Evolutionary conservation across 2,888 invertebrate species (phyloP).

Genomic region (Drosophila emarginata): DNA sequence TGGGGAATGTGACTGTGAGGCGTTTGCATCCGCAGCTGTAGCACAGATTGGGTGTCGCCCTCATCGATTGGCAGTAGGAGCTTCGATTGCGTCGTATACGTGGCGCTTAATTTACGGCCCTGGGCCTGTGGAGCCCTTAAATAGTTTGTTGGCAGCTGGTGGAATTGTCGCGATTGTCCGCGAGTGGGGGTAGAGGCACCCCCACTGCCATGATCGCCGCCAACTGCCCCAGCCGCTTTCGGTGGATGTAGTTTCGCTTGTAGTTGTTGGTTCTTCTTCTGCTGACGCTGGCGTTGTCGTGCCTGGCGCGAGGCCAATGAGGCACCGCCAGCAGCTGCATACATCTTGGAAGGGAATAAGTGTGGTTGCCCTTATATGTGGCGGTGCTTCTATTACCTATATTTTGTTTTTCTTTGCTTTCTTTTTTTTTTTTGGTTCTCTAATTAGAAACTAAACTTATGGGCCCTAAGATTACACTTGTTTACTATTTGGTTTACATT

Average conservation of each 20-base stretch:
- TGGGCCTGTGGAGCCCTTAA: conserved; percentile 81
- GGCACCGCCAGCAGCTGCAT: conserved; percentile 94
- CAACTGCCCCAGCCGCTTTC: conserved; percentile 76
- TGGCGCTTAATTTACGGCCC: conserved; percentile 82
- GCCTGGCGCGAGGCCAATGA: conserved; percentile 93
- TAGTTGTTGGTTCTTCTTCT: conserved; percentile 83
- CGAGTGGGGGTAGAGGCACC: conserved; percentile 80
- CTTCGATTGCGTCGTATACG: conserved; percentile 82
- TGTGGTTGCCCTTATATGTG: background rate
- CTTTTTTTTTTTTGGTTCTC: conserved; percentile 8
- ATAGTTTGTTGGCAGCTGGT: conserved; percentile 84
- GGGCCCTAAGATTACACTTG: background rate
- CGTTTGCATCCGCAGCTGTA: conserved; percentile 76
- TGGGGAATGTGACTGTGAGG: conserved; percentile 20
- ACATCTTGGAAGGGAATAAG: conserved; percentile 84
- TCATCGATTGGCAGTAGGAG: conserved; percentile 82
- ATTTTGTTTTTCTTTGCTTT: background rate
- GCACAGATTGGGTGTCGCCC: conserved; percentile 78
- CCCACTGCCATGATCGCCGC: conserved; percentile 71
- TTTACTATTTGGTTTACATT: background rate
- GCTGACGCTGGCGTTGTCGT: conserved; percentile 85
- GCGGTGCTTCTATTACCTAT: background rate
- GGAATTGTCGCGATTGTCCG: conserved; percentile 83
- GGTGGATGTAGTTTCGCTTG: conserved; percentile 84
- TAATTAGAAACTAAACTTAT: conserved; percentile 38